Percentiles rank a stretch among this genome's conserved stretches.
Evolutionary conservation across 2,113 vertebrate species (phyloP).

Genomic region (Myocastor coypus): DNA sequence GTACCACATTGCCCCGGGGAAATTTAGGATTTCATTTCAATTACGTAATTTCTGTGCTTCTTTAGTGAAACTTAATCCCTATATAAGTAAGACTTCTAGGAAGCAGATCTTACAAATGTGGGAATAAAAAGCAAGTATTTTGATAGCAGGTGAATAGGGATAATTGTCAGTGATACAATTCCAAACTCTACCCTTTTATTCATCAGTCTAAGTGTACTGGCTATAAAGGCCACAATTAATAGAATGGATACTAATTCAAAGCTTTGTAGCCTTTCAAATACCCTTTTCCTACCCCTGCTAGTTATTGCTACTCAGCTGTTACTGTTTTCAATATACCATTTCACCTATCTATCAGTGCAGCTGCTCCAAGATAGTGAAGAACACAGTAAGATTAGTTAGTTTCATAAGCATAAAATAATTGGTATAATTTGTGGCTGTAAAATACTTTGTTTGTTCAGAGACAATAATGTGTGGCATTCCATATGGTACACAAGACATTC

Average conservation of each 20-base stretch:
- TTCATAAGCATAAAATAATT: background rate
- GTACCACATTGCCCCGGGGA: rapidly evolving
- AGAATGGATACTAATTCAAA: background rate
- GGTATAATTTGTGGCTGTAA: background rate
- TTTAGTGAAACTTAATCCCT: background rate
- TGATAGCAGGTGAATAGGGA: background rate
- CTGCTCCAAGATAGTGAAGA: background rate
- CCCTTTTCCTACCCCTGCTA: background rate
- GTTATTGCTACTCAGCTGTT: background rate
- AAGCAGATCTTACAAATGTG: background rate
- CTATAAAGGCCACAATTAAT: background rate
- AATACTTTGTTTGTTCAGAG: background rate
- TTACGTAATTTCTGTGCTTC: background rate
- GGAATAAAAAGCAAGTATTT: background rate
- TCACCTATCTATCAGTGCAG: background rate
- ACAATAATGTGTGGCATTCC: background rate
- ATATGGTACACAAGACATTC: background rate
- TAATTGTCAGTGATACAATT: background rate
- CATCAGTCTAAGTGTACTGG: background rate
- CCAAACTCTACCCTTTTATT: background rate
- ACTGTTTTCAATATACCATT: background rate
- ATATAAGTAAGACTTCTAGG: background rate
- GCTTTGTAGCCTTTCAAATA: background rate
- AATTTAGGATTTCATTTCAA: background rate
- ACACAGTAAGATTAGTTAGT: background rate